These are phyloP conservation scores for Rhingia rostrata DNA, from an alignment of 2,888 invertebrate species.

Conservation along the genomic window DNA sequence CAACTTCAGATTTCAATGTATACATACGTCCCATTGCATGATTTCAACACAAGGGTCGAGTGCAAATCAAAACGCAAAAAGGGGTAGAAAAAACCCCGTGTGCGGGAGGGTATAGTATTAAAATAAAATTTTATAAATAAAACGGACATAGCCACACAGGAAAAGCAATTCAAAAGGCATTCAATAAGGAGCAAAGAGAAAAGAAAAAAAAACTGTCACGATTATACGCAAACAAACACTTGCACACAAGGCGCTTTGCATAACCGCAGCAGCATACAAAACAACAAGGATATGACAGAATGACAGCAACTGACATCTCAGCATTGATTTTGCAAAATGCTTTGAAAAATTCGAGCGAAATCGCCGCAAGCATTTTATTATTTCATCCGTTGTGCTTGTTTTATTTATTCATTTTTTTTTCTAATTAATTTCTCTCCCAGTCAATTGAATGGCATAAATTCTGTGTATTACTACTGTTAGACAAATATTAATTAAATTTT, in stretches of 20 bases:
- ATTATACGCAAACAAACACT: slow-evolving; percentile 53
- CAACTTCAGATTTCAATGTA: slow-evolving; percentile 41
- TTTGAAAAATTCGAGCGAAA: slow-evolving; percentile 67
- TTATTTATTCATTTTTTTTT: slow-evolving; percentile 45
- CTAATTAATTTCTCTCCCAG: slow-evolving; percentile 59
- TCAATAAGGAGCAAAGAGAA: slow-evolving; percentile 36
- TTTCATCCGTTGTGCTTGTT: slow-evolving; percentile 47
- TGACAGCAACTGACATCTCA: slow-evolving; percentile 71
- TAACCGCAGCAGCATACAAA: slow-evolving; percentile 16
- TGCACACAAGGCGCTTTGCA: slow-evolving; percentile 49
- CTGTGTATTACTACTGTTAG: slow-evolving; percentile 40
- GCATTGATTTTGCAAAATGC: slow-evolving; percentile 68
- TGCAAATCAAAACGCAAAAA: slow-evolving; percentile 22
- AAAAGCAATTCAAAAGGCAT: slow-evolving; percentile 58
- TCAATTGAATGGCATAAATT: slow-evolving; percentile 39
- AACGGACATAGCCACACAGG: slow-evolving; percentile 37
- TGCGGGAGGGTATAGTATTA: slow-evolving; percentile 37
- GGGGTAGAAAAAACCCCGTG: slow-evolving; percentile 28
- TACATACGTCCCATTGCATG: slow-evolving; percentile 31
- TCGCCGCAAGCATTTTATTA: slow-evolving; percentile 69
- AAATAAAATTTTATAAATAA: slow-evolving; percentile 43
- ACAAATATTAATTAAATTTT: slow-evolving; percentile 71
- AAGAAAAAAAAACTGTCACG: slow-evolving; percentile 46
- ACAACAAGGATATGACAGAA: slow-evolving; percentile 69
- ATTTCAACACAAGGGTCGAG: not conserved